Evolutionary conservation across 2,797 vertebrate genomes (phyloP).

Genomic region (Pyrocephalus nanus): DNA sequence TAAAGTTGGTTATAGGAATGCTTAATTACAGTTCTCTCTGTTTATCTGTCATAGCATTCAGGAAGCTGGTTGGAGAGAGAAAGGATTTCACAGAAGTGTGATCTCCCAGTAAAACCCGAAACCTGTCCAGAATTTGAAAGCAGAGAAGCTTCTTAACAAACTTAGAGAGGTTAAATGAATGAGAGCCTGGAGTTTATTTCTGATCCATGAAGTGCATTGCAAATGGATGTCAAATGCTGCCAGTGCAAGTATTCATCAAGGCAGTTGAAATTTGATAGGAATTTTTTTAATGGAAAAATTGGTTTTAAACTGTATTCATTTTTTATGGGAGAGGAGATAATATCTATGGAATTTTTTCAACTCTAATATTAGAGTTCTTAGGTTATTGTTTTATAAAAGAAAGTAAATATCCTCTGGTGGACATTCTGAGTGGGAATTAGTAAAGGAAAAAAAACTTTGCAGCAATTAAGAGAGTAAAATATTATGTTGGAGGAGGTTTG

Average conservation of each 20-base stretch:
- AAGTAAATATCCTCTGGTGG: background rate
- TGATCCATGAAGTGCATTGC: background rate
- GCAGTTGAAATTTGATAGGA: background rate
- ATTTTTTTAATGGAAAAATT: background rate
- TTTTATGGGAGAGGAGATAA: background rate
- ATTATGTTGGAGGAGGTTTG: background rate
- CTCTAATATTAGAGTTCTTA: background rate
- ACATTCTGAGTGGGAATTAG: background rate
- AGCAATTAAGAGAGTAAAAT: background rate
- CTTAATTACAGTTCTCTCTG: background rate
- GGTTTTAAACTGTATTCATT: background rate
- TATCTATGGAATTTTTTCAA: background rate
- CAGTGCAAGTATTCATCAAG: background rate
- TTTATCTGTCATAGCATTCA: background rate
- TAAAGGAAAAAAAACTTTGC: background rate
- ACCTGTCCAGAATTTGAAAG: background rate
- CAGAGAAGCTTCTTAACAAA: background rate
- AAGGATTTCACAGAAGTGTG: background rate
- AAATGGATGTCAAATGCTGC: background rate
- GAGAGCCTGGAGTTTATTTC: background rate
- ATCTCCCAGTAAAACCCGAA: background rate
- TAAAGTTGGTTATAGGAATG: background rate
- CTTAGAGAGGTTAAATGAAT: background rate
- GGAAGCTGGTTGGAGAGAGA: background rate
- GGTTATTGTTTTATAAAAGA: background rate